phyloP scores from a whole-genome alignment of 2,797 vertebrate genomes.

The Petrocephalus sullivani region DNA sequence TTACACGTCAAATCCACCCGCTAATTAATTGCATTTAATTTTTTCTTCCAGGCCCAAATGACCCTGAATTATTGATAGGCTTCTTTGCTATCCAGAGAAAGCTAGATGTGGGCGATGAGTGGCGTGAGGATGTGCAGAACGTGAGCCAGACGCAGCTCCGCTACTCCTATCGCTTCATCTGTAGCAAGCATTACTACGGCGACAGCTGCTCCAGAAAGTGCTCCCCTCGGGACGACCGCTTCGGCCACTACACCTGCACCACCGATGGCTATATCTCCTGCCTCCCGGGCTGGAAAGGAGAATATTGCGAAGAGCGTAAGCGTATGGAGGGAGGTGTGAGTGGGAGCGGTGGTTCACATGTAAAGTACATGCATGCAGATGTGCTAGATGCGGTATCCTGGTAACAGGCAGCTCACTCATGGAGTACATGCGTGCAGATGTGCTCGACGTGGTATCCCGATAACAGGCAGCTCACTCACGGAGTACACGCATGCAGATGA shows the following conservation, averaged over 20 bases:
- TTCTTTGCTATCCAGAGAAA: slow-evolving; percentile 79
- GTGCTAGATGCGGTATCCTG: neutral
- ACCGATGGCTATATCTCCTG: slow-evolving; percentile 80
- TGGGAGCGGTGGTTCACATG: neutral
- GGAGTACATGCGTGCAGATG: neutral
- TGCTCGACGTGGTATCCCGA: neutral
- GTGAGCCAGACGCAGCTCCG: slow-evolving; percentile 67
- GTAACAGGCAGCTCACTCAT: neutral
- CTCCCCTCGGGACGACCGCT: slow-evolving; percentile 83
- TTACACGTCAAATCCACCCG: neutral
- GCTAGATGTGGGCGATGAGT: slow-evolving; percentile 76
- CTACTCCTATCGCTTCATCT: slow-evolving; percentile 91
- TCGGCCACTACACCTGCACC: slow-evolving; percentile 90
- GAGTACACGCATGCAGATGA: no score
- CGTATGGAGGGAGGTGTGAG: neutral
- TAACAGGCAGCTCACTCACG: no score
- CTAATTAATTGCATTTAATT: neutral
- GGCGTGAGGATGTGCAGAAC: slow-evolving; percentile 71
- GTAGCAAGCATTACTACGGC: slow-evolving; percentile 93
- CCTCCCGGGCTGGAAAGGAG: slow-evolving; percentile 85
- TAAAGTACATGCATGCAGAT: neutral
- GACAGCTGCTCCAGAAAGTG: slow-evolving; percentile 90
- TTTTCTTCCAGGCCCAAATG: slow-evolving; percentile 56
- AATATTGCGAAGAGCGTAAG: slow-evolving; percentile 95
- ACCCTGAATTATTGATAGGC: slow-evolving; percentile 75